These are phyloP conservation scores for Limnephilus rhombicus DNA, from an alignment of 2,888 invertebrate species.

Conservation along the genomic window DNA sequence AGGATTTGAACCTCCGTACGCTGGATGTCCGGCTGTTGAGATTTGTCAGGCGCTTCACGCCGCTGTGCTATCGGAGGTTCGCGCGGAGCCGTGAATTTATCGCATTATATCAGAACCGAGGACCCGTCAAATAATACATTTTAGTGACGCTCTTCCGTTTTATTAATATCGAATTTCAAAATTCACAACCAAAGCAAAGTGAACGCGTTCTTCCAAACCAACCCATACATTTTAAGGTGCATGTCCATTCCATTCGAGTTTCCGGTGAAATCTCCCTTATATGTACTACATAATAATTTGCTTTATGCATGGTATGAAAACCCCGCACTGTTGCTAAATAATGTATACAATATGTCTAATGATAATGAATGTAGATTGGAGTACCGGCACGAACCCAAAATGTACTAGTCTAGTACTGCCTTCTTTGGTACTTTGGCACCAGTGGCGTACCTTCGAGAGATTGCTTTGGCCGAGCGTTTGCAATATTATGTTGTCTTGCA, in stretches of 20 bases:
- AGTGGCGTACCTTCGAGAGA: not conserved
- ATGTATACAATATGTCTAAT: conserved; percentile 38
- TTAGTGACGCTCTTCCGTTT: no score
- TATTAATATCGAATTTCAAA: no score
- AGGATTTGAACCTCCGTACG: no score
- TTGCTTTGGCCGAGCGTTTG: not conserved
- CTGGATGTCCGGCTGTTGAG: no score
- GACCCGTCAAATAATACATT: no score
- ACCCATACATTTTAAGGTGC: not conserved
- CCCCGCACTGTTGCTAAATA: conserved; percentile 17
- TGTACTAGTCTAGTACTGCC: conserved; percentile 4
- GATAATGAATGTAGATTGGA: conserved; percentile 37
- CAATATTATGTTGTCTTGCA: not conserved
- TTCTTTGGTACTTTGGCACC: not conserved
- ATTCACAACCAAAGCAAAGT: no score
- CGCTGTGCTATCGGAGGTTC: no score
- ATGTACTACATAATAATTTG: not conserved
- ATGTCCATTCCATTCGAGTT: not conserved
- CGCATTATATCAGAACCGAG: no score
- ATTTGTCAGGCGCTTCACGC: no score
- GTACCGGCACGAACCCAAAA: not conserved
- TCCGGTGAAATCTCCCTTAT: not conserved
- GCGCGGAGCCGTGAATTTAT: no score
- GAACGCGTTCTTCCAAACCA: not conserved
- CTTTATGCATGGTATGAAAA: not conserved